Base-by-base conservation (phyloP, 2,888 invertebrate genomes). In the Leptopterna dolabrata region DNA sequence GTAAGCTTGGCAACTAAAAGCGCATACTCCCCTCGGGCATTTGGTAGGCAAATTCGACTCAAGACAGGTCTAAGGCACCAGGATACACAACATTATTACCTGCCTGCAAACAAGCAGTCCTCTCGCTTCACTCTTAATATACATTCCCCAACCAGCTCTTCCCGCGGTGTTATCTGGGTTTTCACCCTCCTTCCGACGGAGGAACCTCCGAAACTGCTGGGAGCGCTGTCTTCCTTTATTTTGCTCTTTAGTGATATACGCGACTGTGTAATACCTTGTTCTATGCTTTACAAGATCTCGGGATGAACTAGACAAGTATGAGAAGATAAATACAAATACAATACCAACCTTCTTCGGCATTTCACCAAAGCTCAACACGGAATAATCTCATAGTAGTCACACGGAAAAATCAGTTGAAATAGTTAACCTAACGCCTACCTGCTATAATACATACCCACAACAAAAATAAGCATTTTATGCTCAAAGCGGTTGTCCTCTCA, bases 31-130 rank as follows among this genome's bases (percentile, higher is more conserved):
- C 81, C 51, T 73, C 47, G 29, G 55, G 71, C 84, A 85, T 85
- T 85, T 85, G 84, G 84, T 85, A 85, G 73, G 84, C 84, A 85
- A 85, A 85, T 85, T 73, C 84, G 30, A 73, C 84, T 85, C 43
- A 73, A 85, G 84, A 73, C 73, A 85, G 84, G 84, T 73, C 71
- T 73, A 71, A 71, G 47, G 47, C 84, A 85, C 84, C 73, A 85
- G 73, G 84, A 27, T 85, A 73, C 84, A 85, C 73, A 73, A 85
- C 73, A 85, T 55, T 85, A 85, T 85, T 85, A 85, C 81, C 81
- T 81, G 45, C 84, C 73, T 45, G 73, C 84, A 85, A 85, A 85
- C 84, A 85, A 85, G 73, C 45, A 71, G 73, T 47, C 84, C 73
- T 73, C 73, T 85, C 36, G 41, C 43, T 43, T 47, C 73, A 63